These are phyloP conservation scores for Atlantisia rogersi DNA, from an alignment of 2,113 vertebrate genomes.

Conservation along the genomic window DNA sequence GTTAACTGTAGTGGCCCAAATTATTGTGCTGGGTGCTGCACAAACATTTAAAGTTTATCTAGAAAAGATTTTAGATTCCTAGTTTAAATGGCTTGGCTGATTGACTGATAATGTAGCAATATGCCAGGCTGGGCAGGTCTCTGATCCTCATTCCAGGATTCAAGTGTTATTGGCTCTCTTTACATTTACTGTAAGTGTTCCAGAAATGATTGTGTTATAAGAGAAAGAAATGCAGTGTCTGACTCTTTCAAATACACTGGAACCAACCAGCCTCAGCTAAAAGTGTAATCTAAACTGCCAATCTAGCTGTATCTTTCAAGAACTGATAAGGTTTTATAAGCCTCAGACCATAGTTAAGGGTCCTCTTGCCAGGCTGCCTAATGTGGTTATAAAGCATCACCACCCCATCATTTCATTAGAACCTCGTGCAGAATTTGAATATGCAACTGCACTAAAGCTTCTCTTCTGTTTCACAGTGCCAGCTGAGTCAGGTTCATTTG, in stretches of 20 bases:
- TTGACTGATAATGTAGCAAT: constrained; percentile 42
- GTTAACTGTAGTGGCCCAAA: neutral
- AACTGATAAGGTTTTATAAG: neutral
- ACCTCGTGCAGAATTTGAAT: neutral
- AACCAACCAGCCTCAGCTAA: neutral
- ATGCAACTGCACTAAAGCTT: neutral
- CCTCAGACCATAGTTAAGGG: neutral
- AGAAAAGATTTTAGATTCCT: constrained; percentile 41
- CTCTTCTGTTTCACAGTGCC: neutral
- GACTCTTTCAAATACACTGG: neutral
- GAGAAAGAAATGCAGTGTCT: neutral
- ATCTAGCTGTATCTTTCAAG: neutral
- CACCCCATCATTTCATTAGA: neutral
- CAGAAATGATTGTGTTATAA: constrained; percentile 9
- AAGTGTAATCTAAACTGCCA: constrained; percentile 11
- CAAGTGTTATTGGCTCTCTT: neutral
- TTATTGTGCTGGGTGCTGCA: neutral
- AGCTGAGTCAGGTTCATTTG: neutral
- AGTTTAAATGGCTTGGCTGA: constrained; percentile 14
- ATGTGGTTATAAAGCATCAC: neutral
- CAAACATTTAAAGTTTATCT: constrained; percentile 36
- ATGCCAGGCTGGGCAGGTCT: neutral
- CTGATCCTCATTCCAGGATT: constrained; percentile 29
- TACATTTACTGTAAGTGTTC: constrained; percentile 53
- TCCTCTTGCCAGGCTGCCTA: neutral